These are phyloP conservation scores for Sebastes wilsoni DNA, from an alignment of 2,797 vertebrate species.

Conservation along the genomic window DNA sequence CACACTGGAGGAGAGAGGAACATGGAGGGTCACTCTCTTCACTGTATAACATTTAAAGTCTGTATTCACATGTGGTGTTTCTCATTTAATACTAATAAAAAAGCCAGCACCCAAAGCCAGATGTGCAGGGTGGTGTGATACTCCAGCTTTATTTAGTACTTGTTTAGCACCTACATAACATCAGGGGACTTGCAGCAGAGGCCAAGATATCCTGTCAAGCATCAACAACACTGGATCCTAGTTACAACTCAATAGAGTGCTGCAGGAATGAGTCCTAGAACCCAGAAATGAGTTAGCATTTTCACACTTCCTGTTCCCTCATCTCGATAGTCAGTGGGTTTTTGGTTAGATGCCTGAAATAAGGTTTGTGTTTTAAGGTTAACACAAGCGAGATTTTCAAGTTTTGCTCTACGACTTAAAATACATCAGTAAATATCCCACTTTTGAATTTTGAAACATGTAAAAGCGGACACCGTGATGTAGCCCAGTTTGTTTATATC, in stretches of 20 bases:
- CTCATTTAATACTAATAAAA: background rate
- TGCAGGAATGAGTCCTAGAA: background rate
- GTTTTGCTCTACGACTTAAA: too few relatives aligned
- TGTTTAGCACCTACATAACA: background rate
- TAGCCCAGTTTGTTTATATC: background rate
- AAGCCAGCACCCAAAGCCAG: background rate
- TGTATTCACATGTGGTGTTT: background rate
- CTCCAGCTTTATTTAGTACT: background rate
- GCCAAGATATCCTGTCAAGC: background rate
- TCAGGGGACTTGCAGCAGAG: background rate
- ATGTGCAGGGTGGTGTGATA: background rate
- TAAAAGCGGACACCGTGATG: background rate
- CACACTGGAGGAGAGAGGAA: conserved; percentile 59
- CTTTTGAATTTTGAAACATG: too few relatives aligned
- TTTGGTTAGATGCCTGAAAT: too few relatives aligned
- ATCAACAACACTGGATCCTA: background rate
- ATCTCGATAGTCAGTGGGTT: too few relatives aligned
- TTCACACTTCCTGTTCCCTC: too few relatives aligned
- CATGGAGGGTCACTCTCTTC: background rate
- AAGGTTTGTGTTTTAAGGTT: too few relatives aligned
- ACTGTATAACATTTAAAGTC: background rate
- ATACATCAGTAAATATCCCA: too few relatives aligned
- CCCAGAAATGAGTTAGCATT: background rate
- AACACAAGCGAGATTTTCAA: too few relatives aligned
- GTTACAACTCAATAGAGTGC: background rate